Evolutionary conservation across 2,113 vertebrate genomes (phyloP), one percentile per base, ranked within the genome.

Genomic region (Bothrops jararaca): DNA sequence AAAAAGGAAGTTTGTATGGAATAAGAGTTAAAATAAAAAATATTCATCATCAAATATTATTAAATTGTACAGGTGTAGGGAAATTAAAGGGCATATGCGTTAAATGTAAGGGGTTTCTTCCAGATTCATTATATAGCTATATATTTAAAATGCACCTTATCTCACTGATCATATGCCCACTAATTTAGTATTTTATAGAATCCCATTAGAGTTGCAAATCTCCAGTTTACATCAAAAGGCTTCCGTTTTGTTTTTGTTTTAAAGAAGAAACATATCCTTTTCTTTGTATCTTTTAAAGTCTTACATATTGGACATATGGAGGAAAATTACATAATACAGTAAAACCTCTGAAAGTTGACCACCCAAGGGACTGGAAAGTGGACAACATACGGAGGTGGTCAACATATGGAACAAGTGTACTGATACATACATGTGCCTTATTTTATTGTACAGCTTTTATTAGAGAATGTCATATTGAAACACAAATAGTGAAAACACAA

Each of bases 161-260:
- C n/a, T 92, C 53, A 90, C 89, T 60, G 92, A 52, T 56, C 24
- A 85, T 88, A 92, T 94, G 91, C 91, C 95, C 89, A 90, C 74
- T 95, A 96, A 96, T 95, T 93, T 88, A 88, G 42, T 92, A 91
- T 95, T 94, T 95, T 93, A 94, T 93, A 96, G 93, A 92, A 64
- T 88, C 39, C 52, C 88, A 53, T 90, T 95, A 60, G 92, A 91
- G 91, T 95, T 94, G 93, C 93, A 96, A 95, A 94, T 90, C 93
- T 96, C 94, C 94, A 92, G 96, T 93, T 89, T 86, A 92, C 94
- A 95, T 96, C 95, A 97, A 96, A 96, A 94, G 92, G 24, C 12
- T 94, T 34, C 58, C 89, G 85, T 91, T 96, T 56, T 60, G 48
- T 69, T n/a, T 86, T 94, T 88, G 80, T 80, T 53, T 74, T 89